Evolutionary conservation across 1,140 invertebrate species (phyloP).

Genomic region (Drosophila oshimai): DNA sequence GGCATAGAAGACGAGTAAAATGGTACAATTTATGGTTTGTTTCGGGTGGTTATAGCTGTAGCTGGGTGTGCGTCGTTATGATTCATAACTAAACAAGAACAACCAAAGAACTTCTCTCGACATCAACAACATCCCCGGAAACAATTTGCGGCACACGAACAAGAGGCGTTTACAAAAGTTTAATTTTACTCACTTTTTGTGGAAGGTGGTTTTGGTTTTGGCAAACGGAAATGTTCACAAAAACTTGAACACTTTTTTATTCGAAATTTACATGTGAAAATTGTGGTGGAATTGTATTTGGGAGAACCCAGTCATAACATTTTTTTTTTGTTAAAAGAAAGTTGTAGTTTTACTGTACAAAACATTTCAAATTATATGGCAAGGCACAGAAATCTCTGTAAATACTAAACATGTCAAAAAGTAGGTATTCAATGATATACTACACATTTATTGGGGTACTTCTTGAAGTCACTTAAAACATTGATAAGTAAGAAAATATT

Average conservation of each 20-base stretch:
- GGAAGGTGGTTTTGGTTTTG: slow-evolving; percentile 1
- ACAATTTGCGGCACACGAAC: slow-evolving; percentile 77
- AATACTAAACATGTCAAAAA: no score
- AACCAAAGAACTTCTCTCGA: slow-evolving; percentile 42
- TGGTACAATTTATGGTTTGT: slow-evolving; percentile 56
- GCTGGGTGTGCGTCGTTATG: slow-evolving; percentile 61
- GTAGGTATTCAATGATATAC: no score
- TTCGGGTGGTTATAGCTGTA: slow-evolving; percentile 41
- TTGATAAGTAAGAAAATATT: no score
- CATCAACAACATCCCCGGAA: slow-evolving; percentile 76
- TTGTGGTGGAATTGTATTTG: neutral
- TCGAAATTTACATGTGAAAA: neutral
- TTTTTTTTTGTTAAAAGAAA: no score
- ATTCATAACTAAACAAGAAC: slow-evolving; percentile 76
- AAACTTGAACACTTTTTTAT: neutral
- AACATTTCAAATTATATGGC: no score
- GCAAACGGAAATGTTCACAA: neutral
- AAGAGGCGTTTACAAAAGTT: slow-evolving; percentile 75
- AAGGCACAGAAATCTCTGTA: no score
- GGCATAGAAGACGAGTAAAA: slow-evolving; percentile 27
- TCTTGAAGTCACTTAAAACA: no score
- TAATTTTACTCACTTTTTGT: slow-evolving; percentile 65
- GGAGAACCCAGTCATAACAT: fast-evolving
- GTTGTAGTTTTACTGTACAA: no score
- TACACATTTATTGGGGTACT: no score